Conservation (phyloP, 2,797 vertebrate genomes). For the Ciconia nigra region DNA sequence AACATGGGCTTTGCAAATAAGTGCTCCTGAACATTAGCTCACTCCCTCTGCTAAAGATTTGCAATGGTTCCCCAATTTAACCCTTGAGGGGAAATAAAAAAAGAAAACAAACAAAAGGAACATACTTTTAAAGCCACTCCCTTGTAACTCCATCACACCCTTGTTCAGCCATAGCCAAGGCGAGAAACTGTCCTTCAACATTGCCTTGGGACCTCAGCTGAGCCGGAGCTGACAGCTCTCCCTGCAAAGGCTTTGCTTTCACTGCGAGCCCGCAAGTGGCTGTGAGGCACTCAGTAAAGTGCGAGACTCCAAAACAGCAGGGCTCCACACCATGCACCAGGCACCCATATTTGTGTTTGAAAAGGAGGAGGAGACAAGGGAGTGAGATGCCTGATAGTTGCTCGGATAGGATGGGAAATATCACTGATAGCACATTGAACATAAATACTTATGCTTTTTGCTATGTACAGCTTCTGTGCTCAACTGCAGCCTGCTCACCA, state of each 20-base stretch:
- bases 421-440: not conserved
- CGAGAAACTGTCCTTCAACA: not conserved
- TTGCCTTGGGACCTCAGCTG: not conserved
- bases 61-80: not conserved
- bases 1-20: not conserved
- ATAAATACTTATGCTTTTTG: not conserved
- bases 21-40: not conserved
- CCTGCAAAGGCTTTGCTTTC: not conserved
- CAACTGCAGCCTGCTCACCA: not conserved
- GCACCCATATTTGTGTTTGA: not conserved
- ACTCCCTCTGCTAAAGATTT: not conserved
- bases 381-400: not conserved
- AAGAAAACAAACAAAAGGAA: too few species aligned
- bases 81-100: not conserved
- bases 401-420: not conserved
- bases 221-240: accelerated
- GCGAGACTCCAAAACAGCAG: not conserved
- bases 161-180: not conserved
- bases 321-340: not conserved
- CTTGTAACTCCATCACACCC: not conserved
- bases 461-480: not conserved
- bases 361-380: not conserved
- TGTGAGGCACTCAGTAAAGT: not conserved
- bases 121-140: not conserved
- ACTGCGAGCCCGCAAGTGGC: not conserved